These are phyloP conservation scores for Rhinopomastus cyanomelas DNA, from an alignment of 2,113 vertebrate genomes.

Conservation along the genomic window DNA sequence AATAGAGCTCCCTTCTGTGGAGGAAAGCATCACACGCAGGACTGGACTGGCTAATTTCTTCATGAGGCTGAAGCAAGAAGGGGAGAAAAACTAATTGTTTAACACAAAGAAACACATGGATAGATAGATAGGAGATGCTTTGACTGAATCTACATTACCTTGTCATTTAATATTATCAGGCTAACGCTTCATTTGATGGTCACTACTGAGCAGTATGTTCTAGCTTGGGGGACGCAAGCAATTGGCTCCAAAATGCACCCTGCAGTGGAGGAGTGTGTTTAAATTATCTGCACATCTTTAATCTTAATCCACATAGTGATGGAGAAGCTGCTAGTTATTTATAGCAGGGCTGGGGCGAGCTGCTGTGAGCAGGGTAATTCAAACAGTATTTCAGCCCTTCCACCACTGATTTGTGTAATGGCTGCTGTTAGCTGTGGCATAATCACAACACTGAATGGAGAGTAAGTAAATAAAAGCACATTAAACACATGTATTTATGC, in stretches of 20 bases:
- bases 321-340: slow-evolving; percentile 44
- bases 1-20: neutral
- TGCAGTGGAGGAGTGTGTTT: neutral
- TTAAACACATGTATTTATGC: slow-evolving; percentile 59
- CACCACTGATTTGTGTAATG: slow-evolving; percentile 42
- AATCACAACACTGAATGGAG: slow-evolving; percentile 36
- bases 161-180: neutral
- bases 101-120: neutral
- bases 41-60: neutral
- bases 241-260: neutral
- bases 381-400: slow-evolving; percentile 56
- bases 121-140: neutral
- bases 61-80: neutral
- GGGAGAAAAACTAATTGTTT: neutral
- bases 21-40: neutral
- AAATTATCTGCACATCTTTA: slow-evolving; percentile 41
- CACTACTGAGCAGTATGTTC: neutral
- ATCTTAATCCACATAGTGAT: slow-evolving; percentile 39
- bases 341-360: slow-evolving; percentile 26
- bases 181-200: slow-evolving; percentile 5
- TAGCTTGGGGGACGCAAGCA: neutral
- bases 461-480: slow-evolving; percentile 50
- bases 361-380: slow-evolving; percentile 61
- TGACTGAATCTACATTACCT: neutral
- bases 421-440: slow-evolving; percentile 12